These are phyloP conservation scores for Ceyx cyanopectus DNA, from an alignment of 2,113 vertebrate species.

Conservation along the genomic window DNA sequence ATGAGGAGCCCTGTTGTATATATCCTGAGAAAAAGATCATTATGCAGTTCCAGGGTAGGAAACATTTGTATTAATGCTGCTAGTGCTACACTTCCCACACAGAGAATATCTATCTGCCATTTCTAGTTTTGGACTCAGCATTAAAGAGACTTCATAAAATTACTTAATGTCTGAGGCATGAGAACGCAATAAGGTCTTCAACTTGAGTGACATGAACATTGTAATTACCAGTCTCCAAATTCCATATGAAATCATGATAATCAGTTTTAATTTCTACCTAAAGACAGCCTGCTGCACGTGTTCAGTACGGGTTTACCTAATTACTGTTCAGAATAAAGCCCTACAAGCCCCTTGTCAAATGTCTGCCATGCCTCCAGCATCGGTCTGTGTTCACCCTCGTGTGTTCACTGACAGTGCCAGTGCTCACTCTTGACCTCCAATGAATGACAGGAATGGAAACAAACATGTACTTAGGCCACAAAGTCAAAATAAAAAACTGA, in stretches of 20 bases:
- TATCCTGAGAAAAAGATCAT: neutral
- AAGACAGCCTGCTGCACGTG: constrained; percentile 47
- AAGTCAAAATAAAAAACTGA: neutral
- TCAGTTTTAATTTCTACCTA: constrained; percentile 40
- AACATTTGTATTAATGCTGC: neutral
- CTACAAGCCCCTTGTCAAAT: constrained; percentile 15
- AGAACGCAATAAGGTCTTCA: constrained; percentile 13
- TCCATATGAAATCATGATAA: constrained; percentile 1
- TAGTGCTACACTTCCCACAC: neutral
- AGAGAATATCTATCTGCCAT: neutral
- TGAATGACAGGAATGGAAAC: neutral
- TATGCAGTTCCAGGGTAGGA: neutral
- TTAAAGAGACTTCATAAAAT: neutral
- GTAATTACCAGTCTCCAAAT: constrained; percentile 29
- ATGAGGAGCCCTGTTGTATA: neutral
- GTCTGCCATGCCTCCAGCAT: neutral
- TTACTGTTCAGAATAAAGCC: constrained; percentile 71
- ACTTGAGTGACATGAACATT: neutral
- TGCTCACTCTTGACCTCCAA: neutral
- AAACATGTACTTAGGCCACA: neutral
- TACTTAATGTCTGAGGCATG: neutral
- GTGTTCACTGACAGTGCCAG: neutral
- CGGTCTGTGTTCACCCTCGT: neutral
- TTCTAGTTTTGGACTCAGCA: neutral
- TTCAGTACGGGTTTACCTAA: constrained; percentile 58